Conservation (phyloP, 2,113 vertebrate genomes). For the Sinocyclocheilus maitianheensis region DNA sequence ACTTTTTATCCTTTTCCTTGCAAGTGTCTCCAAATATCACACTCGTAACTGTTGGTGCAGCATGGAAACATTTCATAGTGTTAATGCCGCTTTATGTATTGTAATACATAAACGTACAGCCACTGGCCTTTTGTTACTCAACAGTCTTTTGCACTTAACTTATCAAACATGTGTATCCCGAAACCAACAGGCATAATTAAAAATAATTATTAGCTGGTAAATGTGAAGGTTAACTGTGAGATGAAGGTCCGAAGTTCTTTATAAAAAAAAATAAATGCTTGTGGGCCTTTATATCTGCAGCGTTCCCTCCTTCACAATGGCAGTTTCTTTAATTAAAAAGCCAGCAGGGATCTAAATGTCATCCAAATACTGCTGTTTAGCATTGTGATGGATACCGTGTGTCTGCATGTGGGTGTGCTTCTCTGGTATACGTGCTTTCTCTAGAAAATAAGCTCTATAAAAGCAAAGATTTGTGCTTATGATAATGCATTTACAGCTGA, state of each 20-base stretch:
- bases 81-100: neutral
- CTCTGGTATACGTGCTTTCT: neutral
- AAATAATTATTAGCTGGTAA: neutral
- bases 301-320: constrained; percentile 14
- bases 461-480: neutral
- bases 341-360: constrained; percentile 56
- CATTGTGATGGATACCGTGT: constrained; percentile 56
- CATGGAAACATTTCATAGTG: neutral
- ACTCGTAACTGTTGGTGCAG: neutral
- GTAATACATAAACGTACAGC: no score
- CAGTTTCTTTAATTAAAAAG: constrained; percentile 56
- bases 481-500: neutral
- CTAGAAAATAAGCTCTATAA: neutral
- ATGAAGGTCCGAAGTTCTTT: neutral
- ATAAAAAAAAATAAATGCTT: neutral
- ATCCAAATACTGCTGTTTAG: constrained; percentile 57
- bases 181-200: neutral
- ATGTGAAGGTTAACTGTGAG: constrained; percentile 44
- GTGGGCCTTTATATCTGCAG: neutral
- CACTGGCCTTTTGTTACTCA: neutral
- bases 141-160: neutral
- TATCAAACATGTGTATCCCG: neutral
- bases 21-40: neutral
- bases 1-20: neutral
- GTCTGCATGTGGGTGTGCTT: constrained; percentile 55